Base-by-base conservation (phyloP, 30 jellyfish, hydroid and myxozoan genomes). In the Hydractinia symbiolongicarpus region DNA sequence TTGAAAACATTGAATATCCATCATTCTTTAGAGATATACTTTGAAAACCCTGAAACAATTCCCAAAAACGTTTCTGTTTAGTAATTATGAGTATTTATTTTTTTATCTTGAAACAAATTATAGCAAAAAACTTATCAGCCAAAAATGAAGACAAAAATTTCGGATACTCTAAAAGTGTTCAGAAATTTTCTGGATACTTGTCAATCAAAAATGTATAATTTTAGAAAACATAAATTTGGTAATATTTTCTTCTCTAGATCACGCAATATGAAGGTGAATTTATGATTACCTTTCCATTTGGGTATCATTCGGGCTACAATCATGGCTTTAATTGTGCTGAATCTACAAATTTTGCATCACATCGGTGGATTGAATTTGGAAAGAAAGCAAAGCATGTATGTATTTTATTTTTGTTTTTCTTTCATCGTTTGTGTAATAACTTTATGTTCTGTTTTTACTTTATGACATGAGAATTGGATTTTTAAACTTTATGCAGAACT, bases 241-340 rank as follows among this genome's bases (percentile, higher is more conserved):
- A 30, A 30, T 30, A n/a, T 74, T 16, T 76, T 58, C 77, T 66
- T 17, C 61, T 17, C 14, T 50, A 90, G 97, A 85, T 90, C 74
- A 85, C 95, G 19, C 97, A 90, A 74, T 53, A 85, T 53, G 95
- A 86, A 4, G 97, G 97, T 44, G 97, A 90, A 69, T 90, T 90
- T 54, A 85, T 90, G 85, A 85, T 90, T 5, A 90, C 97, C 7
- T 90, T 90, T 66, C 97, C 97, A 14, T 84, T 84, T 78, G 97
- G 97, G 5, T 90, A 90, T 73, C 97, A 90, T 81, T 67, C 97
- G 30, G 97, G 97, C 13, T 90, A 73, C 88, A 90, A 90, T 57
- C 95, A 84, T 50, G 97, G 97, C 14, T 90, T 84, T 87, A 90
- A 90, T 56, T 84, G 95, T 64, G 97, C 97, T 4, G 97, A 90